Evolutionary conservation across 1,140 invertebrate species (phyloP).

Genomic region (Drosophila parvula): DNA sequence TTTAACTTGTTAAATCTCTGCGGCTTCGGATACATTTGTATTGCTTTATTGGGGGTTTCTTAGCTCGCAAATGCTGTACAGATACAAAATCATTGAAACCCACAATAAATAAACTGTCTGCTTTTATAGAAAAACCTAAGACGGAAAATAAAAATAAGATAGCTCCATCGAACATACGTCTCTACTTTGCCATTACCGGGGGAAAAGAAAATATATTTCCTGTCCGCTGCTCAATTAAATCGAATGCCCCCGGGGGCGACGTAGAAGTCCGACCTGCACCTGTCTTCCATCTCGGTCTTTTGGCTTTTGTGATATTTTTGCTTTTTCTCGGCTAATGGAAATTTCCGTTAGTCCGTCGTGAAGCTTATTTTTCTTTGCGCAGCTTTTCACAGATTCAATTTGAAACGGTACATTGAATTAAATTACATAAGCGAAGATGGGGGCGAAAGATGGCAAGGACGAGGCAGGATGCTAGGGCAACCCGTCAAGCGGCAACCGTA

Average conservation of each 20-base stretch:
- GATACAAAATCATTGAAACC: not conserved
- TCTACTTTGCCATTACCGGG: conserved; percentile 4
- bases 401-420: conserved; percentile 82
- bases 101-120: not conserved
- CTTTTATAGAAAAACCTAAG: conserved; percentile 1
- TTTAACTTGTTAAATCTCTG: not conserved
- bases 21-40: not conserved
- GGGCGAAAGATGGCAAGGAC: conserved; percentile 18
- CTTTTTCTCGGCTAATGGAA: conserved; percentile 65
- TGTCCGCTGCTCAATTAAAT: conserved; percentile 72
- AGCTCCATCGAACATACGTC: conserved; percentile 11
- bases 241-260: conserved; percentile 18
- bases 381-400: conserved; percentile 79
- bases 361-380: conserved; percentile 69
- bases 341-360: conserved; percentile 66
- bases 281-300: conserved; percentile 35
- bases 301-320: conserved; percentile 55
- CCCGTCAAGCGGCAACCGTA: conserved; percentile 67
- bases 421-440: conserved; percentile 66
- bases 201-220: conserved; percentile 46
- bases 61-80: not conserved
- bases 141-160: conserved; percentile 10
- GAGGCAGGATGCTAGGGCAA: conserved; percentile 49
- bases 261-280: conserved; percentile 28
- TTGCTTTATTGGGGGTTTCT: not conserved